A percentile compares a stretch with the other conserved stretches of the same genome.
These are phyloP conservation scores for Drosophila mayri DNA, from an alignment of 1,140 invertebrate genomes.

Conservation along the genomic window DNA sequence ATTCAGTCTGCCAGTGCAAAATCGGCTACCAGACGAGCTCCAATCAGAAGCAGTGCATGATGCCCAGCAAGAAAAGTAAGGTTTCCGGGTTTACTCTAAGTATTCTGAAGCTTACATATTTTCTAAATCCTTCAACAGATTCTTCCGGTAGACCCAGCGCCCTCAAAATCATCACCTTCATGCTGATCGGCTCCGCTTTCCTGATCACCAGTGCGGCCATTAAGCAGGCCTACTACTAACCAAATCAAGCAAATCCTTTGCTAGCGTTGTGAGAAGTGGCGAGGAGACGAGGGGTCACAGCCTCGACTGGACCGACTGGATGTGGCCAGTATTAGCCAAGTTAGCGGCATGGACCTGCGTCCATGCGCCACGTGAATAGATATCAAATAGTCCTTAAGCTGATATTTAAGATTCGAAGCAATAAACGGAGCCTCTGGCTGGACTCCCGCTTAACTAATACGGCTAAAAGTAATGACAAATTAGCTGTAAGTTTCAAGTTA, in stretches of 20 bases:
- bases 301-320: conserved; percentile 21
- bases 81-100: neutral
- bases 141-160: conserved; percentile 85
- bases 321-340: conserved; percentile 59
- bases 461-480: conserved; percentile 38
- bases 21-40: conserved; percentile 84
- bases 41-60: conserved; percentile 72
- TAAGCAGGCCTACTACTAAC: conserved; percentile 83
- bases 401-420: conserved; percentile 62
- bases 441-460: conserved; percentile 38
- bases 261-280: conserved; percentile 7
- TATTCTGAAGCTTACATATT: neutral
- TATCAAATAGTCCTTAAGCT: conserved; percentile 64
- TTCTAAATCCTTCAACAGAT: conserved; percentile 55
- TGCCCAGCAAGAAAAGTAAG: conserved; percentile 82
- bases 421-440: conserved; percentile 43
- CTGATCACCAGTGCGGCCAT: conserved; percentile 83
- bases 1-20: conserved; percentile 86
- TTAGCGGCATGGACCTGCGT: conserved; percentile 38
- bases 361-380: conserved; percentile 50
- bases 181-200: conserved; percentile 82
- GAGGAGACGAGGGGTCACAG: neutral
- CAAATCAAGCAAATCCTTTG: neutral
- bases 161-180: conserved; percentile 84
- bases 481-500: conserved; percentile 46